Evolutionary conservation across 2,888 invertebrate species (phyloP).

Genomic region (Cephonodes hylas): DNA sequence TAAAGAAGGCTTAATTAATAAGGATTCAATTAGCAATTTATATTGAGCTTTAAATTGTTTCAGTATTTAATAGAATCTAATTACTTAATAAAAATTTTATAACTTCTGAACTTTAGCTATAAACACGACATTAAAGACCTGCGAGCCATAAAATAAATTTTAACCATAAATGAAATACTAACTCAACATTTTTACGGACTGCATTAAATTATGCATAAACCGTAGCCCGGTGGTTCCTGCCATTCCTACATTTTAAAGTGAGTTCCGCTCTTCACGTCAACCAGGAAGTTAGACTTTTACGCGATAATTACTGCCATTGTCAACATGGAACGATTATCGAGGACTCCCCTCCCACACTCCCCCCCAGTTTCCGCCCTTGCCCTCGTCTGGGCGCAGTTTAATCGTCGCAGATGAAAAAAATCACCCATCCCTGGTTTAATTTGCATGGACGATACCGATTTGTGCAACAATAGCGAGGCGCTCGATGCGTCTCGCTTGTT

Average conservation of each 20-base stretch:
- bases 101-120: neutral
- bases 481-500: constrained; percentile 28
- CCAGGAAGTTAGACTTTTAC: constrained; percentile 37
- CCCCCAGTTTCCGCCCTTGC: constrained; percentile 31
- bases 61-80: too few relatives aligned
- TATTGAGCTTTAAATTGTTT: too few relatives aligned
- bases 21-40: too few relatives aligned
- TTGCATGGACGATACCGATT: constrained; percentile 48
- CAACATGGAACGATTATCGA: constrained; percentile 49
- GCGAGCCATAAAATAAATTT: neutral
- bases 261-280: constrained; percentile 10
- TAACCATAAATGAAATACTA: neutral
- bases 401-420: constrained; percentile 47
- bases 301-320: constrained; percentile 54
- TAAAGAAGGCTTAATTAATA: neutral
- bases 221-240: neutral
- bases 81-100: neutral
- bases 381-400: constrained; percentile 36
- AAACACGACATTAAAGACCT: neutral
- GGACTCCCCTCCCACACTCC: constrained; percentile 31
- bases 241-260: neutral
- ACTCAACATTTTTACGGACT: neutral
- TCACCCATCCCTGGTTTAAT: constrained; percentile 42
- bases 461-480: constrained; percentile 44
- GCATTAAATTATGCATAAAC: neutral